phyloP scores from a whole-genome alignment of 2,888 invertebrate genomes.

The Trissolcus brochymenae region DNA sequence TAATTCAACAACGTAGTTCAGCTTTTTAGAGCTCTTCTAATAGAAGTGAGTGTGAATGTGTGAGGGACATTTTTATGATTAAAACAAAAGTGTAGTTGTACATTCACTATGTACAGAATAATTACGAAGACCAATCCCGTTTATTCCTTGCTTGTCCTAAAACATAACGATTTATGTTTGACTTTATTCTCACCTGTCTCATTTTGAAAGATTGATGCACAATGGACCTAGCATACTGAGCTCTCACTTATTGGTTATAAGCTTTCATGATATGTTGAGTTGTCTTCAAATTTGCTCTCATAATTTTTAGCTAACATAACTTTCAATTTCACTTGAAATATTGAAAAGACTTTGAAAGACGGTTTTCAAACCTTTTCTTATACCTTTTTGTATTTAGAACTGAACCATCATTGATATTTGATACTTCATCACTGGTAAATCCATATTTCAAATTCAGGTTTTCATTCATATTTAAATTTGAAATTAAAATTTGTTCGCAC shows the following conservation, averaged over 20 bases:
- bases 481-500: no score
- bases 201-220: conserved; percentile 12
- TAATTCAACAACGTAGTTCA: no score
- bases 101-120: neutral
- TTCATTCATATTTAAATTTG: no score
- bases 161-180: neutral
- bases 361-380: neutral
- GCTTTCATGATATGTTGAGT: conserved; percentile 1
- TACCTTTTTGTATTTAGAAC: no score
- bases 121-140: conserved; percentile 11
- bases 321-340: no score
- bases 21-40: no score
- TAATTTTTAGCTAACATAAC: neutral
- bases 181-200: conserved; percentile 1
- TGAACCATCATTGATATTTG: no score
- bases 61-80: no score
- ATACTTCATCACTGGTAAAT: no score
- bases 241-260: conserved; percentile 25
- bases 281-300: neutral
- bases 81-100: neutral
- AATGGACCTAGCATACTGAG: conserved; percentile 30
- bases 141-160: conserved; percentile 19
- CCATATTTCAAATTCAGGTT: no score
- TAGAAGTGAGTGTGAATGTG: no score
- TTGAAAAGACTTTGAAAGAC: neutral